A percentile compares a stretch with the other conserved stretches of the same genome.
Conservation (phyloP, 2,888 invertebrate genomes). For the Apoderus coryli region DNA sequence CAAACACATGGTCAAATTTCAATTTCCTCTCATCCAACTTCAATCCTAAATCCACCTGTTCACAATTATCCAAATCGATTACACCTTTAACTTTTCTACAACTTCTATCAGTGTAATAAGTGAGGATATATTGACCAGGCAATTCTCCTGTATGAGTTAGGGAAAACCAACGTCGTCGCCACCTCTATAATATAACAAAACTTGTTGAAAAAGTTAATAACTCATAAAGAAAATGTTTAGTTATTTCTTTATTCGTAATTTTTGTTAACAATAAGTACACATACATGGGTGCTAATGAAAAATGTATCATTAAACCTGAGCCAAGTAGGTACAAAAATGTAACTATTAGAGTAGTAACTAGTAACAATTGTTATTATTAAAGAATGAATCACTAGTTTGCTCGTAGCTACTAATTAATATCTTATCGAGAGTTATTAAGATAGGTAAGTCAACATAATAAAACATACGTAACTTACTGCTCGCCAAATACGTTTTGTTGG, state of each 20-base stretch:
- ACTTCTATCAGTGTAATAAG: slow-evolving; percentile 82
- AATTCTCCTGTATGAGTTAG: slow-evolving; percentile 81
- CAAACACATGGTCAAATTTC: slow-evolving; percentile 75
- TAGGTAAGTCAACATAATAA: no score
- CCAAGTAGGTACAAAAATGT: no score
- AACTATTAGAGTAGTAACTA: no score
- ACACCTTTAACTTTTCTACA: slow-evolving; percentile 75
- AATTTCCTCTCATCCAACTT: slow-evolving; percentile 69
- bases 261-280: slow-evolving; percentile 12
- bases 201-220: slow-evolving; percentile 10
- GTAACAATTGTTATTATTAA: slow-evolving; percentile 13
- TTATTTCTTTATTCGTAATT: slow-evolving; percentile 22
- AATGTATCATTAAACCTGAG: no score
- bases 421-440: no score
- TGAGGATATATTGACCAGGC: slow-evolving; percentile 85
- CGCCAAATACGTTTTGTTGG: slow-evolving; percentile 84
- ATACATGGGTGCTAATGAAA: no score
- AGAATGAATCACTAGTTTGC: no score
- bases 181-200: slow-evolving; percentile 50
- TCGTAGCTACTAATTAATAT: no score
- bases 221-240: slow-evolving; percentile 9
- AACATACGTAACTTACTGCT: slow-evolving; percentile 56
- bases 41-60: slow-evolving; percentile 84
- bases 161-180: slow-evolving; percentile 91
- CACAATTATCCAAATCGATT: slow-evolving; percentile 90